Percentiles rank a stretch among this genome's conserved stretches.
These are phyloP conservation scores for Arrhopalites spinosus DNA, from an alignment of 2,888 invertebrate genomes.

Conservation along the genomic window DNA sequence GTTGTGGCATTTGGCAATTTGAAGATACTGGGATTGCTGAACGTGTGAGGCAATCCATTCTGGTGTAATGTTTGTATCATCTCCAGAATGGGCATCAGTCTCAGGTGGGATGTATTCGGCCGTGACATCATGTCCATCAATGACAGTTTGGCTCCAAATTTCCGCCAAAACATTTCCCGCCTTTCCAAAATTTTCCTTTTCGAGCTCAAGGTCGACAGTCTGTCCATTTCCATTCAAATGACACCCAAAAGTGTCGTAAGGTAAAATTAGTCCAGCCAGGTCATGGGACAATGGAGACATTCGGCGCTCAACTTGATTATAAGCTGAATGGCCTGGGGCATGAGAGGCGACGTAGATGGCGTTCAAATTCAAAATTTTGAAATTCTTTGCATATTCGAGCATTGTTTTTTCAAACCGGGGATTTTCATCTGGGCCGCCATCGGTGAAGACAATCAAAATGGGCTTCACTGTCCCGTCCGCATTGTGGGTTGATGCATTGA, in stretches of 20 bases:
- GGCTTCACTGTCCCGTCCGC: constrained; percentile 54
- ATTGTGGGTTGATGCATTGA: constrained; percentile 51
- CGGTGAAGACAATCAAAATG: constrained; percentile 56
- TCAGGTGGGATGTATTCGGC: constrained; percentile 22
- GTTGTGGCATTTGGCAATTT: constrained; percentile 36
- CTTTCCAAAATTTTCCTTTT: constrained; percentile 57
- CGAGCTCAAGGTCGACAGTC: constrained; percentile 27
- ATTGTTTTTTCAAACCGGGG: constrained; percentile 51
- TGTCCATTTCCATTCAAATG: constrained; percentile 50
- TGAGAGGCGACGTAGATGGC: constrained; percentile 24
- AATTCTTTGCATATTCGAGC: constrained; percentile 48
- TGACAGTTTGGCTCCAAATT: constrained; percentile 30
- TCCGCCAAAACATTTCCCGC: constrained; percentile 30
- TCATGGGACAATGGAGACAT: constrained; percentile 45
- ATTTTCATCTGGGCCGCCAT: constrained; percentile 56
- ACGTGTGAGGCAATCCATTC: constrained; percentile 25
- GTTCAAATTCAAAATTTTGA: constrained; percentile 26
- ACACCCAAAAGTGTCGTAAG: constrained; percentile 54
- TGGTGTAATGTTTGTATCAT: neutral
- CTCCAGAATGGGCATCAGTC: neutral
- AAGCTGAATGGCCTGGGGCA: constrained; percentile 33
- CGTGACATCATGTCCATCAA: constrained; percentile 18
- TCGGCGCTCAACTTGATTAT: constrained; percentile 30
- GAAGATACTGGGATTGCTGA: constrained; percentile 34
- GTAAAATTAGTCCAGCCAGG: constrained; percentile 53